Percentiles rank a stretch among this genome's conserved stretches.
Conservation (phyloP, 2,113 vertebrate species). For the Apus apus region DNA sequence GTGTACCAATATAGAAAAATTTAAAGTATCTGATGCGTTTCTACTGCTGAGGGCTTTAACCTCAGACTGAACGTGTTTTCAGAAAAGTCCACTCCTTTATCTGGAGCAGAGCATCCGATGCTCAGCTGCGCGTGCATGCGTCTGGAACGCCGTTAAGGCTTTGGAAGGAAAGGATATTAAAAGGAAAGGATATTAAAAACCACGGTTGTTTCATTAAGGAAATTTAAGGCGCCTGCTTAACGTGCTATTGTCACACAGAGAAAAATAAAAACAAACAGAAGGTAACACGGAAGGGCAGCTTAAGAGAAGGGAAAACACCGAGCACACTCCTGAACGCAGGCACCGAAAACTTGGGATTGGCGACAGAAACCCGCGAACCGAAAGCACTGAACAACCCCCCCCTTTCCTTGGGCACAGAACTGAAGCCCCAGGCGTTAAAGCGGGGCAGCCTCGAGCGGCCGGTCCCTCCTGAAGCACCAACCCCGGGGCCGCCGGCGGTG, state of each 20-base stretch:
- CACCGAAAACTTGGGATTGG: not conserved
- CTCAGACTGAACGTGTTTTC: not conserved
- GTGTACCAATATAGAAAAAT: fast-evolving
- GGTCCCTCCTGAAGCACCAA: not conserved
- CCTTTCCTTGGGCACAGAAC: fast-evolving
- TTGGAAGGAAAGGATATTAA: not conserved
- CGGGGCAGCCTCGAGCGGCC: not conserved
- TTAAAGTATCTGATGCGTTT: not conserved
- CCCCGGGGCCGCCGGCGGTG: fast-evolving
- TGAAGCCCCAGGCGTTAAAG: not conserved
- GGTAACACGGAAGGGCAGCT: fast-evolving
- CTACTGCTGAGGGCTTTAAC: not conserved
- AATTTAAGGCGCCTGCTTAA: not conserved
- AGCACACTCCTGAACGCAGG: not conserved
- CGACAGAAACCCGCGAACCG: fast-evolving
- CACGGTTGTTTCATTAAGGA: not conserved
- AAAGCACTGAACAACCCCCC: not conserved
- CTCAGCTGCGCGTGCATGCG: fast-evolving
- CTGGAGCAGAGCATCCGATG: not conserved
- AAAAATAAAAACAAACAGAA: fast-evolving
- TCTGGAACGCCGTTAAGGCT: not conserved
- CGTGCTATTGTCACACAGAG: not conserved
- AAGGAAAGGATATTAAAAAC: not conserved
- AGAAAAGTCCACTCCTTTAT: not conserved
- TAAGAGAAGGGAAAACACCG: not conserved